Conservation (phyloP, 1,140 invertebrate genomes). For the Drosophila lacertosa region DNA sequence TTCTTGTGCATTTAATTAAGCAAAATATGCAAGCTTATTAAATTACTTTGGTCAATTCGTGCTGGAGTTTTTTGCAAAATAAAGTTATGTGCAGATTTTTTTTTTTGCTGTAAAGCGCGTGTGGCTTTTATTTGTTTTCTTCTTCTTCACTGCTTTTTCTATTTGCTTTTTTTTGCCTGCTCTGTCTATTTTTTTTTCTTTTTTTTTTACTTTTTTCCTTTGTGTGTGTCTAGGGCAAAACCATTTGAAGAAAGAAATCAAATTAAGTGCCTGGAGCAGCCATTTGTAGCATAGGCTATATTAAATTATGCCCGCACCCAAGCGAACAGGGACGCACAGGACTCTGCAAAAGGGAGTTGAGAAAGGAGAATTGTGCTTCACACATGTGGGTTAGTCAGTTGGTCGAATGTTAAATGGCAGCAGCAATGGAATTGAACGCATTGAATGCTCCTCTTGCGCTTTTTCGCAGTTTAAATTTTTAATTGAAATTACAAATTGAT, state of each 20-base stretch:
- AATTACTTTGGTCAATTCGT: too few relatives aligned
- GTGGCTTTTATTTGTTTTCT: too few relatives aligned
- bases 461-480: slow-evolving; percentile 71
- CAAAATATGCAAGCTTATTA: too few relatives aligned
- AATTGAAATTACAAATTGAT: slow-evolving; percentile 80
- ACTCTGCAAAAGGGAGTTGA: too few relatives aligned
- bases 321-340: slow-evolving; percentile 5
- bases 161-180: slow-evolving; percentile 7
- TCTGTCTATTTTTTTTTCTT: not conserved
- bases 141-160: not conserved
- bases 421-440: slow-evolving; percentile 45
- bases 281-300: slow-evolving; percentile 68
- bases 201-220: not conserved
- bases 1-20: too few relatives aligned
- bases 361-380: not conserved
- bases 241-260: slow-evolving; percentile 70
- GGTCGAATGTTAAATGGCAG: slow-evolving; percentile 30
- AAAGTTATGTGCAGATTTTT: too few relatives aligned
- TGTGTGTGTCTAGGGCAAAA: slow-evolving; percentile 37
- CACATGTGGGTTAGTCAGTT: slow-evolving; percentile 19
- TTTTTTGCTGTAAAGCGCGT: too few relatives aligned
- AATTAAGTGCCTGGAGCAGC: slow-evolving; percentile 64
- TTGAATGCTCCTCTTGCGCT: slow-evolving; percentile 31
- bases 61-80: too few relatives aligned
- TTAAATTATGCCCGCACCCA: slow-evolving; percentile 60